These are phyloP conservation scores for Nasua narica DNA, from an alignment of 2,797 vertebrate genomes.

Conservation along the genomic window DNA sequence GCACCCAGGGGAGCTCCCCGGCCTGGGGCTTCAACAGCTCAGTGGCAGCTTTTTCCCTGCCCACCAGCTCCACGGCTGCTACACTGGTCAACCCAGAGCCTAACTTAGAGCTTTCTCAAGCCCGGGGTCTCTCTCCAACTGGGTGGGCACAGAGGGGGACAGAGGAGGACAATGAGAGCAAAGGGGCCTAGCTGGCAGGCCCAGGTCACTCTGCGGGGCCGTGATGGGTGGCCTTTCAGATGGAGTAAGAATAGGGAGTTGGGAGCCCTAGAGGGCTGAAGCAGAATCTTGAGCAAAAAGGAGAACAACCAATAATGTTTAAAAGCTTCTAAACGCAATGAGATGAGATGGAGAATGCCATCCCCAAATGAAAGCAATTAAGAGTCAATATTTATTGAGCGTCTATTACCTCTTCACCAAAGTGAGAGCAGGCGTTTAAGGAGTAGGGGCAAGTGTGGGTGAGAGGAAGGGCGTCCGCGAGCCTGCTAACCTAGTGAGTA, in stretches of 20 bases:
- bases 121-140: background rate
- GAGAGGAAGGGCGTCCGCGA: background rate
- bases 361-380: background rate
- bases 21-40: background rate
- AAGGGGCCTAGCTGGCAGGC: background rate
- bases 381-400: background rate
- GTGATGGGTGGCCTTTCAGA: background rate
- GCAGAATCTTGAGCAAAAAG: background rate
- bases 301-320: background rate
- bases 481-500: background rate
- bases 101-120: background rate
- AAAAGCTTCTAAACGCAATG: background rate
- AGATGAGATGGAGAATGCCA: background rate
- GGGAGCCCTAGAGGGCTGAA: background rate
- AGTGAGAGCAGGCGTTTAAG: background rate
- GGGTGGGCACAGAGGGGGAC: background rate
- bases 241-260: background rate
- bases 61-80: background rate
- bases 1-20: background rate
- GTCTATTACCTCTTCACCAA: background rate
- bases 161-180: background rate
- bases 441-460: background rate
- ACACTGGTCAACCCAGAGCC: background rate
- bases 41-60: background rate
- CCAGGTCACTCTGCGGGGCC: background rate